A percentile compares a stretch with the other conserved stretches of the same genome.
Conservation (phyloP, 2,888 invertebrate genomes). For the Leistus spinibarbis region DNA sequence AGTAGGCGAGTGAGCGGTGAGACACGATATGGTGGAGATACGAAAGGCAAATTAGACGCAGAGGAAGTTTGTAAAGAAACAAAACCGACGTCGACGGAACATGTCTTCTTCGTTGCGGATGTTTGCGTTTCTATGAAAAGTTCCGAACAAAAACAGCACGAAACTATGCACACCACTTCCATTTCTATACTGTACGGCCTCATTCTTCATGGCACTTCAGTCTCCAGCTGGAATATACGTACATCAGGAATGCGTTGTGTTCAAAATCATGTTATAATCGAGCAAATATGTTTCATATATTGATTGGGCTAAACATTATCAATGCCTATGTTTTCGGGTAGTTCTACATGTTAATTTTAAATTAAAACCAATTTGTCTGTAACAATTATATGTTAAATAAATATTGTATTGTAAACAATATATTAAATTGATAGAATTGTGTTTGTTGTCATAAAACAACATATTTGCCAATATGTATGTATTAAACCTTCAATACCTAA, state of each 20-base stretch:
- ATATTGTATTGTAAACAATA: not conserved
- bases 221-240: not conserved
- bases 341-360: not conserved
- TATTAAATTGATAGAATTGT: not conserved
- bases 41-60: slow-evolving; percentile 35
- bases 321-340: too few species aligned
- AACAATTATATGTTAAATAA: not conserved
- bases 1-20: slow-evolving; percentile 14
- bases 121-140: slow-evolving; percentile 39
- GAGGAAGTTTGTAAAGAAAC: slow-evolving; percentile 39
- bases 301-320: too few species aligned
- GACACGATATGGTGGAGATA: slow-evolving; percentile 4
- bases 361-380: not conserved
- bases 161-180: slow-evolving; percentile 30
- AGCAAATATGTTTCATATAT: too few species aligned
- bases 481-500: too few species aligned
- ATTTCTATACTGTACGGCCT: not conserved
- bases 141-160: slow-evolving; percentile 38
- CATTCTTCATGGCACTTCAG: slow-evolving; percentile 1
- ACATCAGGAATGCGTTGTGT: not conserved
- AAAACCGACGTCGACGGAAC: slow-evolving; percentile 32
- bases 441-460: not conserved
- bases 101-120: slow-evolving; percentile 32
- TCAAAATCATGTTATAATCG: too few species aligned
- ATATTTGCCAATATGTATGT: not conserved